Evolutionary conservation across 2,113 vertebrate species (phyloP).

Genomic region (Oncorhynchus keta): DNA sequence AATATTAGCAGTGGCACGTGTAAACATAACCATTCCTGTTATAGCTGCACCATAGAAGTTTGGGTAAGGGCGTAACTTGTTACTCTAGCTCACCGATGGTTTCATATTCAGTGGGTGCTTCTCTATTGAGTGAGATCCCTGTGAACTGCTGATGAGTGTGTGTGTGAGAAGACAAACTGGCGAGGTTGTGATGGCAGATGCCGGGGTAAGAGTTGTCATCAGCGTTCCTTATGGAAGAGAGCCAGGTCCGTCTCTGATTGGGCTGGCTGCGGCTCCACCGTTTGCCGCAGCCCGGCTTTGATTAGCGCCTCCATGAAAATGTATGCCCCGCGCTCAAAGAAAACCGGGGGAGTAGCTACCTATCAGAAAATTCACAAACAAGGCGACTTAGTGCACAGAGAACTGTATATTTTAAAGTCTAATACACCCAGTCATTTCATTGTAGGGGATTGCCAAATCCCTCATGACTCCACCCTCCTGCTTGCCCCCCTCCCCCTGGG

Average conservation of each 20-base stretch:
- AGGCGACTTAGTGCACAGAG: slow-evolving; percentile 67
- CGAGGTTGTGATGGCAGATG: slow-evolving; percentile 64
- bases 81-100: background rate
- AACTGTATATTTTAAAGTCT: slow-evolving; percentile 75
- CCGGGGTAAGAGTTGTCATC: slow-evolving; percentile 66
- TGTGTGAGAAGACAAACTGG: slow-evolving; percentile 46
- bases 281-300: slow-evolving; percentile 67
- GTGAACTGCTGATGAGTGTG: slow-evolving; percentile 18
- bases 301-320: slow-evolving; percentile 77
- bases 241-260: slow-evolving; percentile 65
- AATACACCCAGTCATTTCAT: slow-evolving; percentile 65
- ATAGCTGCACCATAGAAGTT: no score
- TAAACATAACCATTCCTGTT: no score
- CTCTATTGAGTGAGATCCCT: slow-evolving; percentile 20
- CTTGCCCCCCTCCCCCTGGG: slow-evolving; percentile 25
- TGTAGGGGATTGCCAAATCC: slow-evolving; percentile 63
- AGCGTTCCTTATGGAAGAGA: slow-evolving; percentile 61
- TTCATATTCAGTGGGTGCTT: slow-evolving; percentile 4
- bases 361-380: slow-evolving; percentile 77
- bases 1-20: no score
- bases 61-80: no score
- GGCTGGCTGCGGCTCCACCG: slow-evolving; percentile 60
- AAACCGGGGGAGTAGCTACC: slow-evolving; percentile 74
- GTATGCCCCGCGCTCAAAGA: slow-evolving; percentile 70
- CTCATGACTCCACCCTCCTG: slow-evolving; percentile 46